phyloP scores from a whole-genome alignment of 2,888 invertebrate species.

The Tinea pellionella region DNA sequence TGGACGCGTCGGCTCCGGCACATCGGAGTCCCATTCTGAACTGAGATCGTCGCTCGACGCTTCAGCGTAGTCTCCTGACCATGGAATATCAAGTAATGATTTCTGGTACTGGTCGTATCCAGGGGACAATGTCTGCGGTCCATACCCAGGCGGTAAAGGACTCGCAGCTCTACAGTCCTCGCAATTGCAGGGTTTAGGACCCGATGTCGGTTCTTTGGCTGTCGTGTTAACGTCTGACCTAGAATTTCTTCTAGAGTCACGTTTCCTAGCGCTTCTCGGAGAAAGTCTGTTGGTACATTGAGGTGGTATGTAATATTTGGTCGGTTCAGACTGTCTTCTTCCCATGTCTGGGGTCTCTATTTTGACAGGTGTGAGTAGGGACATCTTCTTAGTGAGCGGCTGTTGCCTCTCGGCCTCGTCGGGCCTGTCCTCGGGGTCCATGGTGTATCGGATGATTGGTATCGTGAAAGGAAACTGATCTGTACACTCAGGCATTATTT shows the following conservation, averaged over 20 bases:
- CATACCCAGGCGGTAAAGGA: slow-evolving; percentile 58
- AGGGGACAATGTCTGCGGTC: slow-evolving; percentile 58
- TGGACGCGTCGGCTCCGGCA: slow-evolving; percentile 66
- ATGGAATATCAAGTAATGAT: slow-evolving; percentile 80
- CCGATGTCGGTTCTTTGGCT: slow-evolving; percentile 37
- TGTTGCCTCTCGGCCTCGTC: slow-evolving; percentile 37
- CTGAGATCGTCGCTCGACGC: slow-evolving; percentile 92
- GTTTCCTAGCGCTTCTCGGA: slow-evolving; percentile 54
- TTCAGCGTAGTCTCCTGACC: slow-evolving; percentile 84
- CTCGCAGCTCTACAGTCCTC: slow-evolving; percentile 65
- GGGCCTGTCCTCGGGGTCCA: slow-evolving; percentile 52
- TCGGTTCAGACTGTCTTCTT: slow-evolving; percentile 51
- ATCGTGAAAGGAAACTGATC: slow-evolving; percentile 56
- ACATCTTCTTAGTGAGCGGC: slow-evolving; percentile 52
- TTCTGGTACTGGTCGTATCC: slow-evolving; percentile 86
- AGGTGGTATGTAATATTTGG: slow-evolving; percentile 54
- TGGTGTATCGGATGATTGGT: slow-evolving; percentile 59
- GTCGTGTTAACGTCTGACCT: slow-evolving; percentile 39
- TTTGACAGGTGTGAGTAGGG: slow-evolving; percentile 52
- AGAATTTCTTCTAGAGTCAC: slow-evolving; percentile 46
- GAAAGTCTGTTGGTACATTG: slow-evolving; percentile 59
- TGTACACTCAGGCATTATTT: slow-evolving; percentile 61
- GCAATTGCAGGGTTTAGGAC: slow-evolving; percentile 57
- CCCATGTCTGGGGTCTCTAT: slow-evolving; percentile 56
- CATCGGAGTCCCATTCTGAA: slow-evolving; percentile 93